Conservation (phyloP, 1,140 invertebrate species). For the Drosophila pruinosa region DNA sequence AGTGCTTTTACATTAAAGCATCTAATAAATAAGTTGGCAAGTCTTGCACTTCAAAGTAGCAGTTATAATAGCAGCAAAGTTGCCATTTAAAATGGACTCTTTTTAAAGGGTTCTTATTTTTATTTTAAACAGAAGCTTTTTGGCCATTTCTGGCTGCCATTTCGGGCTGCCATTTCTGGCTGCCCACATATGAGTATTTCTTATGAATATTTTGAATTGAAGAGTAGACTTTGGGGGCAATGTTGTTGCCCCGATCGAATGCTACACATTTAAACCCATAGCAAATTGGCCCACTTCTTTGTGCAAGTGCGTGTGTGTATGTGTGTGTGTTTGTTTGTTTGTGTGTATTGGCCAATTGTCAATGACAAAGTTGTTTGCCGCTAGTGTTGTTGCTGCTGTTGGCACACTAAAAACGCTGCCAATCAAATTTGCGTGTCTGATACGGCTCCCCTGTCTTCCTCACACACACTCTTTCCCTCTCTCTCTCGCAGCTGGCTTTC, state of each 20-base stretch:
- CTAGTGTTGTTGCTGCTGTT: conserved; percentile 4
- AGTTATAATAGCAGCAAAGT: too few relatives aligned
- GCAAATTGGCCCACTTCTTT: conserved; percentile 17
- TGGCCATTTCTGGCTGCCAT: too few relatives aligned
- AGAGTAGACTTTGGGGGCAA: not conserved
- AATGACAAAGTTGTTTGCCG: conserved; percentile 23
- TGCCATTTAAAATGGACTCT: too few relatives aligned
- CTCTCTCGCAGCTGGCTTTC: conserved; percentile 5
- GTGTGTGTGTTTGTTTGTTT: not conserved
- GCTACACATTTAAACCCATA: not conserved
- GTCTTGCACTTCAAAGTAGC: not conserved
- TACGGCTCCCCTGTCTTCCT: not conserved
- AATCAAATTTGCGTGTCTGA: conserved; percentile 33
- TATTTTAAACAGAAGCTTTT: too few relatives aligned
- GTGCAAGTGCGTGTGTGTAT: not conserved
- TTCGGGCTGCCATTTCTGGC: not conserved
- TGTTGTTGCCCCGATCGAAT: not conserved
- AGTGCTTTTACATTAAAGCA: not conserved
- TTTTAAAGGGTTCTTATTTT: too few relatives aligned
- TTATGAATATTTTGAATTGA: conserved; percentile 1
- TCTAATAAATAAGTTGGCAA: not conserved
- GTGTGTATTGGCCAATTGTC: conserved; percentile 19
- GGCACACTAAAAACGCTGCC: conserved; percentile 26
- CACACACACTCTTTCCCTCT: not conserved
- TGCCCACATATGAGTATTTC: not conserved